A percentile compares a stretch with the other conserved stretches of the same genome.
Conservation (phyloP, 2,113 vertebrate species). For the Myotis davidii region DNA sequence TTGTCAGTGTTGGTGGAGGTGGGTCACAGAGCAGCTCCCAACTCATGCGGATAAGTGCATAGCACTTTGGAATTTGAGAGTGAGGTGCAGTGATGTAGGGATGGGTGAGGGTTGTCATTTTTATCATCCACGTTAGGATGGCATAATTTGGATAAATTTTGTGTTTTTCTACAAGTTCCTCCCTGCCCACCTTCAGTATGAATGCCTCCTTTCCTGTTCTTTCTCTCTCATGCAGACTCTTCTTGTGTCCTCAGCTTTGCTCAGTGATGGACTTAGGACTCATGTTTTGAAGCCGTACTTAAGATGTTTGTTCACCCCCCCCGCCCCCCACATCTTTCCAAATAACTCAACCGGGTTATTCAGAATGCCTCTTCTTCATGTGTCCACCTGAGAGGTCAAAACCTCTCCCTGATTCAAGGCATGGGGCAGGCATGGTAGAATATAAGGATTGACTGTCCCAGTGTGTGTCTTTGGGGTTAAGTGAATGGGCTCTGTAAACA, state of each 20-base stretch:
- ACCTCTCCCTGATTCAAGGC: background rate
- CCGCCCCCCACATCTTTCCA: background rate
- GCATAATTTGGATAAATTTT: background rate
- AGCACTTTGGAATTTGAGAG: background rate
- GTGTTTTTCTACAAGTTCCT: background rate
- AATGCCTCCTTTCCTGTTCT: background rate
- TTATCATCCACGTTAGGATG: background rate
- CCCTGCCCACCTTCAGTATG: background rate
- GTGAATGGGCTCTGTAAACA: background rate
- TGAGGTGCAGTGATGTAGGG: background rate
- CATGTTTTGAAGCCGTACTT: background rate
- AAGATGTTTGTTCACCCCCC: background rate
- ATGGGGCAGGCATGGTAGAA: background rate
- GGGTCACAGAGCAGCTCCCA: background rate
- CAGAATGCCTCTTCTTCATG: background rate
- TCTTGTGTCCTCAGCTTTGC: background rate
- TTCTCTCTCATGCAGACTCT: background rate
- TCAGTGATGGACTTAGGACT: background rate
- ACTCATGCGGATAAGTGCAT: background rate
- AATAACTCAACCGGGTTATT: background rate
- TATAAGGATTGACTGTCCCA: background rate
- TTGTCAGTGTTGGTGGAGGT: background rate
- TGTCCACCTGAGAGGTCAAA: background rate
- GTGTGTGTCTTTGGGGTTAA: background rate
- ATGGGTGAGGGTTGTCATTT: background rate